phyloP scores from a whole-genome alignment of 1,140 invertebrate species.

The Venustaconcha ellipsiformis region DNA sequence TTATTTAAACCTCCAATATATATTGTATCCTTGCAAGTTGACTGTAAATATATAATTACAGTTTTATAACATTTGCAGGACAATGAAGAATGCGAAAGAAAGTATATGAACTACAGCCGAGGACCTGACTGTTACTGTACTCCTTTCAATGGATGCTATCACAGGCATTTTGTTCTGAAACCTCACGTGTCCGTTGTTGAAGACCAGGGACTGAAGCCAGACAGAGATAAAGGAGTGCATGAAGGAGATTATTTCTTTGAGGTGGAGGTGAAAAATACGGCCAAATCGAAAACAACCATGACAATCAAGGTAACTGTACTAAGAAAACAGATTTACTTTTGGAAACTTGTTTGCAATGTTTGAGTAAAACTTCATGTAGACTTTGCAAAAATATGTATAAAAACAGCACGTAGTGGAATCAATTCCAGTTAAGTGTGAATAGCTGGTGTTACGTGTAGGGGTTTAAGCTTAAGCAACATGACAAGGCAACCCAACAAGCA shows the following conservation, averaged over 20 bases:
- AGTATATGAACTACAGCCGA: slow-evolving; percentile 8
- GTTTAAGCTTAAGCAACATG: no score
- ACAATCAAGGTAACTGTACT: not conserved
- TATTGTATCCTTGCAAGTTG: no score
- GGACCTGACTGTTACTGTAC: slow-evolving; percentile 25
- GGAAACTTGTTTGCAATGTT: not conserved
- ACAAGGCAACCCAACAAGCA: no score
- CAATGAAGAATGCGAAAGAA: not conserved
- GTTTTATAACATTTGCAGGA: not conserved
- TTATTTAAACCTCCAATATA: no score
- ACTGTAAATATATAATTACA: no score
- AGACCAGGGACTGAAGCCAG: no score
- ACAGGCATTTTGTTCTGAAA: slow-evolving; percentile 5
- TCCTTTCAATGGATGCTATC: slow-evolving; percentile 22
- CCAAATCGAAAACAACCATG: not conserved
- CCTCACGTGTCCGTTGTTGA: no score
- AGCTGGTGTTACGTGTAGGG: slow-evolving; percentile 14
- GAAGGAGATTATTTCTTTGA: slow-evolving; percentile 10
- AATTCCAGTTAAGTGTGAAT: not conserved
- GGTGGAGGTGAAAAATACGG: not conserved
- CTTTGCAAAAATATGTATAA: no score
- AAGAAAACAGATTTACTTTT: not conserved
- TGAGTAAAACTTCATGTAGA: not conserved
- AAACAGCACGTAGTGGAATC: slow-evolving; percentile 3
- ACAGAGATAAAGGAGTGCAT: not conserved